phyloP scores from a whole-genome alignment of 2,113 vertebrate species.

The Vimba vimba region DNA sequence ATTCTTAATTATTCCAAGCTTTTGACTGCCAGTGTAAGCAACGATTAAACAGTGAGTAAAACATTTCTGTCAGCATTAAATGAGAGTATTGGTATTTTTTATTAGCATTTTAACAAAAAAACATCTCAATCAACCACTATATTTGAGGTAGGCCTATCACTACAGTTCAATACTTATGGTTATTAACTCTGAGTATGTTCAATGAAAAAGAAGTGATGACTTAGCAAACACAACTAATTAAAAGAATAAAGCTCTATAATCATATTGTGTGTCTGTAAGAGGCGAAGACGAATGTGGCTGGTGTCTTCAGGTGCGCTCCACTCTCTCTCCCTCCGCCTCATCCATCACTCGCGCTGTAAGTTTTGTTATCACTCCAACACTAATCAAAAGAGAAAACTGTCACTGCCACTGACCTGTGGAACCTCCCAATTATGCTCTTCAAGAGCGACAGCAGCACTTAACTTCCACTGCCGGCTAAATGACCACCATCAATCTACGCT shows the following conservation, averaged over 20 bases:
- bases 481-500: conserved; percentile 88
- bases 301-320: conserved; percentile 18
- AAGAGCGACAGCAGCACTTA: conserved; percentile 93
- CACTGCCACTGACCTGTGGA: conserved; percentile 90
- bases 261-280: not conserved
- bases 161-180: not conserved
- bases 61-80: not conserved
- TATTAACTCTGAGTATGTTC: not conserved
- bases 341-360: conserved; percentile 87
- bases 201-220: not conserved
- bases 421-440: conserved; percentile 91
- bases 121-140: no score
- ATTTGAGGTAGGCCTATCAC: not conserved
- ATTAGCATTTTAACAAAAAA: not conserved
- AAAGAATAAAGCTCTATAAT: not conserved
- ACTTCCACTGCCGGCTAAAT: conserved; percentile 87
- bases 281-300: not conserved
- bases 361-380: conserved; percentile 92
- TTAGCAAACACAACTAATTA: not conserved
- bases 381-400: conserved; percentile 94
- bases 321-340: conserved; percentile 62
- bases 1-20: no score
- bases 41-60: not conserved
- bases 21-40: not conserved
- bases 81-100: not conserved